Conservation (phyloP, 2,888 invertebrate genomes). For the Xestia c-nigrum region DNA sequence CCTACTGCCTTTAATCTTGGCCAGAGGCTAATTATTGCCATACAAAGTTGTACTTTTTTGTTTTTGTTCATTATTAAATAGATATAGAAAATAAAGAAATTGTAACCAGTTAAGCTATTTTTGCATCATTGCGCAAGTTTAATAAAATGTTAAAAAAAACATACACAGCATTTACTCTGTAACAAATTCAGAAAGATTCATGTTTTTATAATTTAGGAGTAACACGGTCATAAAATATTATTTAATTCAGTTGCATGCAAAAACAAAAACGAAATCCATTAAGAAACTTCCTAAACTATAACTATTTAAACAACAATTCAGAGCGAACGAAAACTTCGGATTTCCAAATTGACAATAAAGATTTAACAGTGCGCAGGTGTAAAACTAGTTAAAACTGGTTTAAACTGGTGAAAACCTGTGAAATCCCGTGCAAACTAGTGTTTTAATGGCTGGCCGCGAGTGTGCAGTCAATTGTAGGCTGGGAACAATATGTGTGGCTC, state of each 20-base stretch:
- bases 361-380: conserved; percentile 55
- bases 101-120: too few species aligned
- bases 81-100: too few species aligned
- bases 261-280: conserved; percentile 17
- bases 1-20: too few species aligned
- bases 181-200: neutral
- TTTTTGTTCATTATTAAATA: too few species aligned
- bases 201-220: neutral
- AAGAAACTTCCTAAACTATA: conserved; percentile 6
- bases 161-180: neutral
- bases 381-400: conserved; percentile 57
- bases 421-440: conserved; percentile 60
- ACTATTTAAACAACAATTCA: conserved; percentile 39
- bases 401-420: conserved; percentile 48
- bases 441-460: conserved; percentile 62
- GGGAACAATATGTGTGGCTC: conserved; percentile 56
- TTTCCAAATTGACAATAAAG: conserved; percentile 47
- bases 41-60: too few species aligned
- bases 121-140: too few species aligned
- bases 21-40: too few species aligned
- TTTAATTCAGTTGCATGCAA: neutral
- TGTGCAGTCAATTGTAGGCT: conserved; percentile 55
- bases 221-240: neutral
- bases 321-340: conserved; percentile 24
- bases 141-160: neutral